phyloP scores from a whole-genome alignment of 2,797 vertebrate genomes.

The Sebastes umbrosus region DNA sequence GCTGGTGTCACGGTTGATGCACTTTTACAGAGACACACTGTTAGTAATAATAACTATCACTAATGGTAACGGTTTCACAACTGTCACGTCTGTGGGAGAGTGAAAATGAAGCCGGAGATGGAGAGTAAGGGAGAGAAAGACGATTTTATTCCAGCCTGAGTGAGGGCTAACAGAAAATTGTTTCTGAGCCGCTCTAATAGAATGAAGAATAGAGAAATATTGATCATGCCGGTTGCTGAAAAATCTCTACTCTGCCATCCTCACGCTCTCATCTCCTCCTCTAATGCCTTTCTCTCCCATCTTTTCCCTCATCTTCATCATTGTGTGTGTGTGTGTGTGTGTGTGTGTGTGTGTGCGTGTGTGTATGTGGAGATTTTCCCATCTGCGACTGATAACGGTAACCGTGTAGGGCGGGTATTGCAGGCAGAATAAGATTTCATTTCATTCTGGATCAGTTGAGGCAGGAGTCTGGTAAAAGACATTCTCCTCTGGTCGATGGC shows the following conservation, averaged over 20 bases:
- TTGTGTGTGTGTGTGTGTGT: neutral
- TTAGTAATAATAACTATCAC: conserved; percentile 1
- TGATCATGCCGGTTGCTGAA: conserved; percentile 58
- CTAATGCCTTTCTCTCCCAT: conserved; percentile 19
- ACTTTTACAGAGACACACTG: neutral
- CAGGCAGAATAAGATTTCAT: conserved; percentile 52
- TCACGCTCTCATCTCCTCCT: conserved; percentile 30
- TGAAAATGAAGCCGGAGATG: conserved; percentile 17
- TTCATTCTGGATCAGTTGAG: conserved; percentile 48
- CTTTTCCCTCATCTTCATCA: conserved; percentile 40
- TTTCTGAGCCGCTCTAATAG: conserved; percentile 62
- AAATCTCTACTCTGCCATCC: conserved; percentile 38
- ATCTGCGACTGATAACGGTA: conserved; percentile 49
- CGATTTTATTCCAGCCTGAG: conserved; percentile 48
- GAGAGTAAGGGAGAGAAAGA: conserved; percentile 7
- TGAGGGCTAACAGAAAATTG: conserved; percentile 58
- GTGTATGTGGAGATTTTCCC: conserved; percentile 10
- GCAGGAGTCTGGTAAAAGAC: conserved; percentile 11
- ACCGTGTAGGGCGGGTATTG: conserved; percentile 22
- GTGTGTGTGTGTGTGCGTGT: no score
- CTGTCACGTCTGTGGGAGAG: neutral
- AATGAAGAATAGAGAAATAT: conserved; percentile 70
- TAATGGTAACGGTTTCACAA: conserved; percentile 11
- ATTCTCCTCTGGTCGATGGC: conserved; percentile 34
- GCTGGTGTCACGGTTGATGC: neutral